Conservation (phyloP, 2,113 vertebrate genomes). For the Seriola quinqueradiata region DNA sequence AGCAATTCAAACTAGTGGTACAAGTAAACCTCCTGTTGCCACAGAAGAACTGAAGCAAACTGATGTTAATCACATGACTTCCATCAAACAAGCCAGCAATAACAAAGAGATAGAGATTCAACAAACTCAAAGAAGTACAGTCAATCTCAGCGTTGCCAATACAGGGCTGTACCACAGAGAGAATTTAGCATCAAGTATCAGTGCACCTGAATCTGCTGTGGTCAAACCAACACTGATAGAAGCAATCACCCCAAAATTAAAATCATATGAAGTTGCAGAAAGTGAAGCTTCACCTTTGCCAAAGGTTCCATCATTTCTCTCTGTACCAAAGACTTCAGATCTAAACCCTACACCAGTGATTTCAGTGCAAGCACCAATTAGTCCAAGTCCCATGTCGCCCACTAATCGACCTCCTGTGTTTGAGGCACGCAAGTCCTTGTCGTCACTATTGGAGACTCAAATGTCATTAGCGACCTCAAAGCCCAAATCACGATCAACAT, state of each 20-base stretch:
- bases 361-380: conserved; percentile 33
- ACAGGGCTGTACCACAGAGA: conserved; percentile 47
- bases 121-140: conserved; percentile 33
- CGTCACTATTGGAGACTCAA: conserved; percentile 74
- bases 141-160: conserved; percentile 32
- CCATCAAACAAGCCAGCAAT: conserved; percentile 38
- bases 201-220: conserved; percentile 23
- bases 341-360: conserved; percentile 21
- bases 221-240: conserved; percentile 50
- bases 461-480: conserved; percentile 68
- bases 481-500: conserved; percentile 77
- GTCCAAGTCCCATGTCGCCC: conserved; percentile 30
- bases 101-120: conserved; percentile 44
- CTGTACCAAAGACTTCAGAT: conserved; percentile 43
- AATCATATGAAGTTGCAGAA: conserved; percentile 52
- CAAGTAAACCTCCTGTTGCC: conserved; percentile 19
- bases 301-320: conserved; percentile 67
- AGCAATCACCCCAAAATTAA: conserved; percentile 16
- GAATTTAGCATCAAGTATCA: conserved; percentile 29
- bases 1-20: conserved; percentile 14
- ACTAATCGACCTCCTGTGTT: conserved; percentile 61
- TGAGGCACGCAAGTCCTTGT: conserved; percentile 75
- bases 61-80: conserved; percentile 28
- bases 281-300: conserved; percentile 54
- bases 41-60: conserved; percentile 31